Evolutionary conservation across 2,888 invertebrate species (phyloP), one percentile per base, ranked within the genome.

Genomic region (Megaustenia siamemsis): DNA sequence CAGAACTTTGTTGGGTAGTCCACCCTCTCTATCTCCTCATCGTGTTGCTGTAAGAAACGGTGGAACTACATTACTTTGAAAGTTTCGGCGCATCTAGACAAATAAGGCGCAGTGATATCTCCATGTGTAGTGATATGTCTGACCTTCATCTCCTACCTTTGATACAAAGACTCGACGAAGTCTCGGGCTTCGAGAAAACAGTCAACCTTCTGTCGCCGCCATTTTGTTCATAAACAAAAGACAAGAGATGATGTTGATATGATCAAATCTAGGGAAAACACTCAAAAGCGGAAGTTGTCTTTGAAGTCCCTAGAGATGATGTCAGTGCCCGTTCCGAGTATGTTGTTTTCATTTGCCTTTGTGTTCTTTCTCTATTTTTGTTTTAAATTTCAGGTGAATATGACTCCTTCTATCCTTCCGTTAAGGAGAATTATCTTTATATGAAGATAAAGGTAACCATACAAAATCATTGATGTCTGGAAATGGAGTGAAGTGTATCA

Each of bases 141-240:
- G 78, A 78, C 78, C 78, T 78, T 78, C 66, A 43, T 78, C 78
- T 28, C 18, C 15, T n/a, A 43, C 45, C 78, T 78, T 78, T 78
- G 78, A 78, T 63, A 6, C 78, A 78, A 78, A 78, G 78, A 43
- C 15, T 24, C 63, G 38, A 56, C 15, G 45, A 60, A 43, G 78
- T 32, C 15, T 28, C 32, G 24, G 24, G 32, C 45, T 21, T 66
- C 15, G 5, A n/a, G 35, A 43, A 78, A 78, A 78, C 43, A 63
- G 60, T 45, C 40, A 21, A 15, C n/a, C 43, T 28, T 53, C 56
- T 38, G 35, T 76, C 56, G 28, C 28, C 45, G 15, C 43, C 78
- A 66, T 78, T 18, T 66, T 78, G 78, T 43, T 12, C 28, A 78
- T 45, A 77, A n/a, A 21, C 18, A 4, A 21, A 76, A 56, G 24